A percentile compares a stretch with the other conserved stretches of the same genome.
These are phyloP conservation scores for Porphyrio hochstetteri DNA, from an alignment of 2,113 vertebrate genomes.

Conservation along the genomic window DNA sequence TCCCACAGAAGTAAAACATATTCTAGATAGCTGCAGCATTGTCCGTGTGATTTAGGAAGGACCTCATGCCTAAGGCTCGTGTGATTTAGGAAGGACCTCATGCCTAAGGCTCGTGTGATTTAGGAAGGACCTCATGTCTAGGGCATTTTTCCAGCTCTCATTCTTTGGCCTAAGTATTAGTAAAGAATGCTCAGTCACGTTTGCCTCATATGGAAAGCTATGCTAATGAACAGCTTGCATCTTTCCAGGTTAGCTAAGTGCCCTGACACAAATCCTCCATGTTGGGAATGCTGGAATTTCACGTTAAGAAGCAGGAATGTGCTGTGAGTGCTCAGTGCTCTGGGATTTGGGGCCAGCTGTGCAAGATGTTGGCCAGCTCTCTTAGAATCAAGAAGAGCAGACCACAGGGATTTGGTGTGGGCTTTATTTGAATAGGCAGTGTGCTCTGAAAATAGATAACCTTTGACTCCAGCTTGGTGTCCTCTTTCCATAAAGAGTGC, in stretches of 20 bases:
- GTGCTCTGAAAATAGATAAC: conserved; percentile 45
- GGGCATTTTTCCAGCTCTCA: background rate
- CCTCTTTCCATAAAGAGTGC: background rate
- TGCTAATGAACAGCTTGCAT: background rate
- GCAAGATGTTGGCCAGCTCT: conserved; percentile 17
- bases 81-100: background rate
- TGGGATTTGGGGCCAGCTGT: conserved; percentile 24
- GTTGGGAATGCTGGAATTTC: conserved; percentile 15
- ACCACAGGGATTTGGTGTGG: background rate
- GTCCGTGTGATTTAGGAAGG: background rate
- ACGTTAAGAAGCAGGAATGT: background rate
- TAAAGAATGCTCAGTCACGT: background rate
- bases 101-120: background rate
- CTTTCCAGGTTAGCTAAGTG: background rate
- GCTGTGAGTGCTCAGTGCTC: background rate
- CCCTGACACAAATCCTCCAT: background rate
- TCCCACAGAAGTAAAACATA: background rate
- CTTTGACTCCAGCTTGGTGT: conserved; percentile 53
- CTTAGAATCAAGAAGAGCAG: conserved; percentile 21
- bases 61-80: background rate
- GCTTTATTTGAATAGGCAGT: background rate
- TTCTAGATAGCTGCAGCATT: background rate
- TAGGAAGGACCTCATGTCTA: background rate
- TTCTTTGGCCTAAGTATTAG: background rate
- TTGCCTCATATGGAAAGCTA: background rate